Evolutionary conservation across 1,140 invertebrate species (phyloP), one percentile per base, ranked within the genome.

Genomic region (Pseudomyrmex gracilis): DNA sequence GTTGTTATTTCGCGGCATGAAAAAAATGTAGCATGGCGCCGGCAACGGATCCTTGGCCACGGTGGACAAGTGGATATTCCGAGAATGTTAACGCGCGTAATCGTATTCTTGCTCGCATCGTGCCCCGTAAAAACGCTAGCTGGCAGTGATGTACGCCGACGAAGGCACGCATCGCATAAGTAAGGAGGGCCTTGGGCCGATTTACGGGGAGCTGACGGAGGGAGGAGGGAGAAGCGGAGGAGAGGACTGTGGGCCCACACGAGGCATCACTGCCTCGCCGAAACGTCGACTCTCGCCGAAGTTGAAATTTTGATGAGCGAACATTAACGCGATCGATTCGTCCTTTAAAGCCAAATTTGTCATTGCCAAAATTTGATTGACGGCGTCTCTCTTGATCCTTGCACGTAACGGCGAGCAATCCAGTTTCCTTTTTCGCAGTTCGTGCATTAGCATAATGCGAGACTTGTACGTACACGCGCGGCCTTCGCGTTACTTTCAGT

Each of bases 101-200:
- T 90, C 90, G 89, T 92, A 92, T 92, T 92, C 91, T 89, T 87
- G 82, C 71, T 86, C 85, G 86, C 88, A 87, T 91, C 88, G 88
- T 90, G 90, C 60, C 84, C 90, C 85, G 88, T 91, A 91, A 92
- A 92, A 92, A 92, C 86, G 74, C 78, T 82, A 85, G 87, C 80
- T 92, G 91, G 91, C 90, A 92, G 91, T 92, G 91, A 92, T 92
- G 90, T 91, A 92, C 91, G 90, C 90, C 89, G 90, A 82, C 86
- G 90, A 76, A 84, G 82, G 82, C 88, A 89, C 88, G 91, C 82
- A 91, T 87, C 85, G 91, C 91, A 92, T 92, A 92, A 92, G 83
- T 91, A 91, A 92, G 76, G 87, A 86, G 90, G 87, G 90, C 85
- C 90, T 91, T 91, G 90, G 88, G 90, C 85, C 91, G 88, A 89